Percentiles rank a stretch among this genome's conserved stretches.
These are phyloP conservation scores for Xerus rutilus DNA, from an alignment of 2,797 vertebrate species.

Conservation along the genomic window DNA sequence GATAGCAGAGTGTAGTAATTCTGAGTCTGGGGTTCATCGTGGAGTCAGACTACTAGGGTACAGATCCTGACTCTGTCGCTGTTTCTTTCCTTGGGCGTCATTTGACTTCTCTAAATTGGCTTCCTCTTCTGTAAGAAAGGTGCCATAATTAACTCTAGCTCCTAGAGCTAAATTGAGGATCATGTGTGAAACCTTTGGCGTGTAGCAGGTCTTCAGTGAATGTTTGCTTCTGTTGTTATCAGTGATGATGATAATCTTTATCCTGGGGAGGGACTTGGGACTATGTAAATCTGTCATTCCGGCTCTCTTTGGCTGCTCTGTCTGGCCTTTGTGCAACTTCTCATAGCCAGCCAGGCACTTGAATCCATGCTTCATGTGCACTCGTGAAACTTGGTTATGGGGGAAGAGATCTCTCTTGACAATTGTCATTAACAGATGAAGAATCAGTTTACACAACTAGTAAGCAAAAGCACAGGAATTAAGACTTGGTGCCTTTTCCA, in stretches of 20 bases:
- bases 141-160: not conserved
- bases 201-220: not conserved
- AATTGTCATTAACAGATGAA: not conserved
- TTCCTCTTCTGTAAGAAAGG: not conserved
- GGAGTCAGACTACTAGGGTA: not conserved
- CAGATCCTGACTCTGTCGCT: not conserved
- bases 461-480: not conserved
- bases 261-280: not conserved
- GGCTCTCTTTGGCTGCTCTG: not conserved
- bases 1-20: not conserved
- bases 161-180: not conserved
- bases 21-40: not conserved
- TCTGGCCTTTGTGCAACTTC: not conserved
- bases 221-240: not conserved
- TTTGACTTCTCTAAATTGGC: not conserved
- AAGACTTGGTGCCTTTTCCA: not conserved
- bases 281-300: not conserved
- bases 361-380: not conserved
- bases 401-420: not conserved
- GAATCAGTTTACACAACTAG: constrained; percentile 9
- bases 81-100: not conserved
- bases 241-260: not conserved
- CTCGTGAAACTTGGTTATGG: not conserved
- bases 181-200: not conserved
- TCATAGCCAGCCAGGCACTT: not conserved